These are phyloP conservation scores for Panopea generosa DNA, from an alignment of 2,888 invertebrate species.

Conservation along the genomic window DNA sequence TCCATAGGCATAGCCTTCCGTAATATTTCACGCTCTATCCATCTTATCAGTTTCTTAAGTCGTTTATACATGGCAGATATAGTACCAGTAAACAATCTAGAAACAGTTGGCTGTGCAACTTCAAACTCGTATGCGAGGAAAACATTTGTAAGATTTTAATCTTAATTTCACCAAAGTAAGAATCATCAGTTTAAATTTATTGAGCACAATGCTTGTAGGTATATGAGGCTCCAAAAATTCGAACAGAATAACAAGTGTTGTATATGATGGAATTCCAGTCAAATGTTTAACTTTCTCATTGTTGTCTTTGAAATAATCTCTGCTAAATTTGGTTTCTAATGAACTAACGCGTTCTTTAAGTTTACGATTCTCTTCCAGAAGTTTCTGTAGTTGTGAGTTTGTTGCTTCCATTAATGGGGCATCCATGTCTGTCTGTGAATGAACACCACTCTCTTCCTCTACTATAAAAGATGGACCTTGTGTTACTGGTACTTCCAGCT, in stretches of 20 bases:
- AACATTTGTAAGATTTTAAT: too few species aligned
- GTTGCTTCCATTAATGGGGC: not conserved
- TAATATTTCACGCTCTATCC: conserved; percentile 43
- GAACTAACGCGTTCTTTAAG: too few species aligned
- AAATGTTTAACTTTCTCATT: too few species aligned
- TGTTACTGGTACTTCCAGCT: conserved; percentile 3
- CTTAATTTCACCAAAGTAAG: conserved; percentile 38
- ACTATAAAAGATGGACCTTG: too few species aligned
- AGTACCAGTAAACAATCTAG: not conserved
- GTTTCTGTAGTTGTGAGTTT: conserved; percentile 3
- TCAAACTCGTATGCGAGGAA: too few species aligned
- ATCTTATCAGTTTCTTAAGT: conserved; percentile 32
- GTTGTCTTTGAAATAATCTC: too few species aligned
- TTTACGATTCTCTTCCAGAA: conserved; percentile 3
- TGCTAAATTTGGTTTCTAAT: too few species aligned
- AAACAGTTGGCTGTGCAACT: too few species aligned
- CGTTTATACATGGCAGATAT: conserved; percentile 29
- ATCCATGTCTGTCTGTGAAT: conserved; percentile 28
- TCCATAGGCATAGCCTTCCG: conserved; percentile 37
- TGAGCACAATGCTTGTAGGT: not conserved
- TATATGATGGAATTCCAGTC: too few species aligned
- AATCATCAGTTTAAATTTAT: too few species aligned
- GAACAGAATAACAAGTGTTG: too few species aligned
- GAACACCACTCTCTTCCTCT: conserved; percentile 4
- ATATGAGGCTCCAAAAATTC: conserved; percentile 13